Conservation (phyloP, 2,888 invertebrate genomes). For the Tachina fera region DNA sequence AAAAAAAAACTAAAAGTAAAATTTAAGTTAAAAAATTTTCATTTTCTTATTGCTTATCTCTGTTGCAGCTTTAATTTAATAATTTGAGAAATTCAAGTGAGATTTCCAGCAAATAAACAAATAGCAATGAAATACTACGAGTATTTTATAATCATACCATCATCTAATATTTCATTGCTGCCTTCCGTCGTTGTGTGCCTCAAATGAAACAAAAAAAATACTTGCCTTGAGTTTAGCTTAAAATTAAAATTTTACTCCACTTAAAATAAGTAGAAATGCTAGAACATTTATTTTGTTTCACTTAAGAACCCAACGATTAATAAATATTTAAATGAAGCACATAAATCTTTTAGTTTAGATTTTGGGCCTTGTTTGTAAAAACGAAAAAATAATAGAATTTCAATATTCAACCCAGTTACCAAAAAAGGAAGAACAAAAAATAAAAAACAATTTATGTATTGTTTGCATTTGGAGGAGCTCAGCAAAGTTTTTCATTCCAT, state of each 20-base stretch:
- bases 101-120: too few species aligned
- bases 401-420: constrained; percentile 53
- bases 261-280: constrained; percentile 19
- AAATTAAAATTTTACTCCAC: not conserved
- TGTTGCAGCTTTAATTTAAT: not conserved
- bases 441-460: constrained; percentile 35
- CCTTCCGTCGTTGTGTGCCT: not conserved
- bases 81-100: not conserved
- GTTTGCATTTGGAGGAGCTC: constrained; percentile 17
- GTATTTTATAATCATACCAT: not conserved
- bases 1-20: too few species aligned
- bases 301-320: constrained; percentile 36
- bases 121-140: not conserved
- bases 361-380: constrained; percentile 15
- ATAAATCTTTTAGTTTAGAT: constrained; percentile 59
- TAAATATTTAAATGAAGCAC: constrained; percentile 55
- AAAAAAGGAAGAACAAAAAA: not conserved
- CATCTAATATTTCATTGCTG: not conserved
- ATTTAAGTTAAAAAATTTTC: too few species aligned
- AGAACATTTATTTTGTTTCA: constrained; percentile 14
- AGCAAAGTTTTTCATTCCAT: constrained; percentile 27
- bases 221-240: not conserved
- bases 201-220: constrained; percentile 29
- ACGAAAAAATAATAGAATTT: constrained; percentile 11
- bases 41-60: too few species aligned